These are phyloP conservation scores for fruit fly (Drosophila melanogaster) DNA, from an alignment of 1,140 invertebrate genomes.

Conservation along the genomic window DNA sequence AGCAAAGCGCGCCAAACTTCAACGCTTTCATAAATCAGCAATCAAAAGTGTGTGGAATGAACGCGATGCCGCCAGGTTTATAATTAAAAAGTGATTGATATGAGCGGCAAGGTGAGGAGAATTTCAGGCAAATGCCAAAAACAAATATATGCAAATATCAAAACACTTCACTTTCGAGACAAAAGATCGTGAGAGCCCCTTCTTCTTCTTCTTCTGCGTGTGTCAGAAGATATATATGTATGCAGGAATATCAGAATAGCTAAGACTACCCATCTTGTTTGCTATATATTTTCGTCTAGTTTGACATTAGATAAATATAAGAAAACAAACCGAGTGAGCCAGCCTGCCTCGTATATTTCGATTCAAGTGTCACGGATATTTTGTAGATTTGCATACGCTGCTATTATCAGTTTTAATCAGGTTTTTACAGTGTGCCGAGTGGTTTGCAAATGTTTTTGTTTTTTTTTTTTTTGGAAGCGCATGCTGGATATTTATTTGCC, in stretches of 20 bases:
- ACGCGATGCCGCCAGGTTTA: constrained; percentile 5
- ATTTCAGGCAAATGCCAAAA: neutral
- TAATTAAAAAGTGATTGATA: constrained; percentile 57
- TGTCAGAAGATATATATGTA: constrained; percentile 1
- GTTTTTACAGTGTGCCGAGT: neutral
- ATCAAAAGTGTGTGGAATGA: constrained; percentile 11
- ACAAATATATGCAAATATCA: constrained; percentile 1
- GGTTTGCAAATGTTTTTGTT: neutral
- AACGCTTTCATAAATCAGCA: constrained; percentile 39
- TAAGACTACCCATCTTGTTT: too few relatives aligned
- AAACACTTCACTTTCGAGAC: neutral
- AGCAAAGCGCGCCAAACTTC: constrained; percentile 15
- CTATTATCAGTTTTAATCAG: neutral
- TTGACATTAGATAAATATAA: neutral
- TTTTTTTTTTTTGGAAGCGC: too few relatives aligned
- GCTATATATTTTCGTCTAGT: neutral
- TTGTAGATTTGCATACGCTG: constrained; percentile 2
- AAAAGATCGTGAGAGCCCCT: neutral
- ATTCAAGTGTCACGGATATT: neutral
- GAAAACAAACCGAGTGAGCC: neutral
- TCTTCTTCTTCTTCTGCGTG: too few relatives aligned
- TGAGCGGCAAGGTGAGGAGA: constrained; percentile 8
- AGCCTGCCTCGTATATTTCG: neutral
- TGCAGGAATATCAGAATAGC: too few relatives aligned
- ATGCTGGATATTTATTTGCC: neutral